Evolutionary conservation across 2,797 vertebrate genomes (phyloP).

Genomic region (Gila robusta): DNA sequence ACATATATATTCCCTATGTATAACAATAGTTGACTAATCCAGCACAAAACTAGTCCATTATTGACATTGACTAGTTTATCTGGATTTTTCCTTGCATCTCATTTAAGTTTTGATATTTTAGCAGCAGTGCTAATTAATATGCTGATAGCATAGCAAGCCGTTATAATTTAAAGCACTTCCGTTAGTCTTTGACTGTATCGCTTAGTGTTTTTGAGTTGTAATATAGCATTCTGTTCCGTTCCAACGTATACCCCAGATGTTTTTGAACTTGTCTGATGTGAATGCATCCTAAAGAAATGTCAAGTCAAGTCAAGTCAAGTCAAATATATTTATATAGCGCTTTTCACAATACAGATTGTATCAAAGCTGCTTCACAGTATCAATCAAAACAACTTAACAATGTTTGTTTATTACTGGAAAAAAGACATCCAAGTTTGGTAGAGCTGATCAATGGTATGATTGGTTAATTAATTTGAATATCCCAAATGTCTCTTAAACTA

Average conservation of each 20-base stretch:
- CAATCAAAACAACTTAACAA: no score
- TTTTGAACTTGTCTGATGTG: background rate
- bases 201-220: background rate
- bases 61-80: constrained; percentile 19
- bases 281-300: background rate
- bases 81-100: no score
- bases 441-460: no score
- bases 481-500: background rate
- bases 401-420: no score
- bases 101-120: constrained; percentile 36
- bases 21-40: background rate
- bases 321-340: no score
- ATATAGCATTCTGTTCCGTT: background rate
- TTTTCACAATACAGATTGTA: no score
- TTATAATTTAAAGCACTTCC: background rate
- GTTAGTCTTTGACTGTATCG: background rate
- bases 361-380: no score
- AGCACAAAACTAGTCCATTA: background rate
- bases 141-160: background rate
- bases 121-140: background rate
- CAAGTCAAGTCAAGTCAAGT: no score
- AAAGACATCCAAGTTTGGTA: no score
- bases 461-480: no score
- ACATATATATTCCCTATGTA: background rate
- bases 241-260: background rate